Conservation (phyloP, 2,888 invertebrate species). For the Palloptera scutellata region DNA sequence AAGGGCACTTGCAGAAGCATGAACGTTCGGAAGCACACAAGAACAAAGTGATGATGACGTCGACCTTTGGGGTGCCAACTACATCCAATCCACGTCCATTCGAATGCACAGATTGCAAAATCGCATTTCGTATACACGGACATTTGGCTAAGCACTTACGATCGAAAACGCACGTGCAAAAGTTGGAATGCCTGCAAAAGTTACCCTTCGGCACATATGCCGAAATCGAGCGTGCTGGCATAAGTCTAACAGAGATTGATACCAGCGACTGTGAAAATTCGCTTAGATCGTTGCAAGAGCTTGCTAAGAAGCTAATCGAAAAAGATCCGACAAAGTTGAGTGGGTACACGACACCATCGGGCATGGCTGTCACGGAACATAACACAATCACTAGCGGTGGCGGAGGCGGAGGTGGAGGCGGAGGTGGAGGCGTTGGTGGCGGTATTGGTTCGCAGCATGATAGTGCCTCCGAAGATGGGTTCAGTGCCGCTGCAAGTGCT, state of each 20-base stretch:
- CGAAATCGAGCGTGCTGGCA: constrained; percentile 89
- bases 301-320: constrained; percentile 82
- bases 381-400: not conserved
- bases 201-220: constrained; percentile 94
- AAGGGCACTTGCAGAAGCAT: constrained; percentile 93
- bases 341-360: constrained; percentile 59
- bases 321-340: constrained; percentile 82
- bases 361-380: constrained; percentile 42
- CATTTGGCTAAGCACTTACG: constrained; percentile 96
- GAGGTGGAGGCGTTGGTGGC: not conserved
- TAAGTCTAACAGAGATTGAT: constrained; percentile 92
- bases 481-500: constrained; percentile 56
- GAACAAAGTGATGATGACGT: constrained; percentile 90
- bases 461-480: constrained; percentile 61
- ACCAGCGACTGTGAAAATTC: constrained; percentile 97
- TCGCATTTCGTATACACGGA: constrained; percentile 95
- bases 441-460: constrained; percentile 51
- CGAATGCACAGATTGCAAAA: constrained; percentile 94
- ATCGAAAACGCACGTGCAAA: constrained; percentile 95
- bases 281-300: constrained; percentile 82
- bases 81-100: constrained; percentile 95
- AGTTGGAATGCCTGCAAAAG: constrained; percentile 90
- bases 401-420: not conserved
- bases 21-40: constrained; percentile 91
- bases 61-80: constrained; percentile 81